Percentiles rank a stretch among this genome's conserved stretches.
These are phyloP conservation scores for Notechis scutatus DNA, from an alignment of 2,113 vertebrate genomes.

Conservation along the genomic window DNA sequence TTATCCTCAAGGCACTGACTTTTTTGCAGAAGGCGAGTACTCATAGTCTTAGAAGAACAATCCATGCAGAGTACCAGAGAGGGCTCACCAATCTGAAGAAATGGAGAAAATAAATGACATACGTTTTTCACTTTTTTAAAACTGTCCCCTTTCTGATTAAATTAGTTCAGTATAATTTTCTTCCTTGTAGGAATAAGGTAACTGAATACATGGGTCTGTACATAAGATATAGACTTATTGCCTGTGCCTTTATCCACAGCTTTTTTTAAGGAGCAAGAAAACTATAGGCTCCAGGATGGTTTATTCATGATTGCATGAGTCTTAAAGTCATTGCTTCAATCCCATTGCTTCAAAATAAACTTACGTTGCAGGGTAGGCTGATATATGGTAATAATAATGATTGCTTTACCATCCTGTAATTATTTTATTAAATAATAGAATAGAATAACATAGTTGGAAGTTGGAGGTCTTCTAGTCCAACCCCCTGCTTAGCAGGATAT, in stretches of 20 bases:
- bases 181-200: background rate
- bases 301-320: background rate
- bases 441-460: too few relatives aligned
- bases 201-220: background rate
- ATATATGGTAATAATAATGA: background rate
- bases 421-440: background rate
- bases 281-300: background rate
- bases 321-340: too few relatives aligned
- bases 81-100: slow-evolving; percentile 80
- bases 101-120: background rate
- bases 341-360: background rate
- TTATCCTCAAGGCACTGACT: slow-evolving; percentile 33
- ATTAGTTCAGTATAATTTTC: background rate
- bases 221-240: background rate
- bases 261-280: background rate
- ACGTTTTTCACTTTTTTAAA: background rate
- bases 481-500: too few relatives aligned
- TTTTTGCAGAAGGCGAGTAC: slow-evolving; percentile 69
- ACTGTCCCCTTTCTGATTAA: background rate
- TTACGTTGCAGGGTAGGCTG: background rate
- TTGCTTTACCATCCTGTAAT: background rate
- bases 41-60: slow-evolving; percentile 84
- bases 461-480: too few relatives aligned
- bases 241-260: background rate
- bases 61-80: slow-evolving; percentile 80